Percentiles rank a stretch among this genome's conserved stretches.
These are phyloP conservation scores for Leptopterna dolabrata DNA, from an alignment of 2,888 invertebrate genomes.

Conservation along the genomic window DNA sequence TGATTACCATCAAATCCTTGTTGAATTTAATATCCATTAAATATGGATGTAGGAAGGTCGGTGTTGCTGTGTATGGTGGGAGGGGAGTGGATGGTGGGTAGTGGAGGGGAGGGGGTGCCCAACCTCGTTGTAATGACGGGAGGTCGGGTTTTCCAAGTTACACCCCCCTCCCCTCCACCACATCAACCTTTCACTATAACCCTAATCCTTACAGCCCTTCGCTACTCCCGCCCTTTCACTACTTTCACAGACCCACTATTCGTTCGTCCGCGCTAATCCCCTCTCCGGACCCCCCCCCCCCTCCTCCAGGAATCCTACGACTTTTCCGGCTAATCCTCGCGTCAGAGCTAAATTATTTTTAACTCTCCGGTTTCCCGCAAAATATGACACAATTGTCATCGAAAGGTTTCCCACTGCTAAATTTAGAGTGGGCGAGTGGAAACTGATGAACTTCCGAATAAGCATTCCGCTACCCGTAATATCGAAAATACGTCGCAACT, in stretches of 20 bases:
- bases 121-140: slow-evolving; percentile 18
- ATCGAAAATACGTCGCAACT: too few relatives aligned
- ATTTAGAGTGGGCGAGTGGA: too few relatives aligned
- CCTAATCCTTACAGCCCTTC: neutral
- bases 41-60: slow-evolving; percentile 20
- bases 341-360: slow-evolving; percentile 9
- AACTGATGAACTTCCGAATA: too few relatives aligned
- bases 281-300: too few relatives aligned
- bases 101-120: neutral
- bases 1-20: slow-evolving; percentile 50
- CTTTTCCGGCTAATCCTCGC: slow-evolving; percentile 3
- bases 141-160: slow-evolving; percentile 13
- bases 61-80: neutral
- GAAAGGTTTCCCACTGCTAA: too few relatives aligned
- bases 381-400: too few relatives aligned
- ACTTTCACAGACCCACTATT: slow-evolving; percentile 9
- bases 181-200: neutral
- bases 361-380: too few relatives aligned
- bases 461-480: too few relatives aligned
- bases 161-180: neutral
- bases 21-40: slow-evolving; percentile 52
- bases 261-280: neutral
- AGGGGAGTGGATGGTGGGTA: neutral
- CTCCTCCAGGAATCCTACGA: neutral
- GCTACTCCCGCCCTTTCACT: neutral